A percentile compares a stretch with the other conserved stretches of the same genome.
Evolutionary conservation across 2,113 vertebrate species (phyloP).

Genomic region (Microtus richardsoni): DNA sequence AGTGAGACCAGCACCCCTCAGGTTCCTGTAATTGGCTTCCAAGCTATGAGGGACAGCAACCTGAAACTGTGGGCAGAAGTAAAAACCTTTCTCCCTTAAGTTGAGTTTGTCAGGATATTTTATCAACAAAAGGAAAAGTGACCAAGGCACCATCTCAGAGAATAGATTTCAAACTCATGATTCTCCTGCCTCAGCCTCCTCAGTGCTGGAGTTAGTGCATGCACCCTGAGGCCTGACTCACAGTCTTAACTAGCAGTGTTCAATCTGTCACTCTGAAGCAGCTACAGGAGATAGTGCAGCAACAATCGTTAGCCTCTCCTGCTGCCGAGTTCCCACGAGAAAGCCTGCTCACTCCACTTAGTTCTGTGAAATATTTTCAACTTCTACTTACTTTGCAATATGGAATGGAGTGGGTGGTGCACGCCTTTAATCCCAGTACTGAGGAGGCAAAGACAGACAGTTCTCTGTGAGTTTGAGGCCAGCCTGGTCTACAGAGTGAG

Average conservation of each 20-base stretch:
- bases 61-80: accelerated
- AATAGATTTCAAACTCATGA: neutral
- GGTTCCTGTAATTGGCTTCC: neutral
- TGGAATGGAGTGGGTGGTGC: too few relatives aligned
- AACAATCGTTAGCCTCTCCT: accelerated
- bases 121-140: too few relatives aligned
- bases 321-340: accelerated
- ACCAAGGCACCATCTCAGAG: neutral
- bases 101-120: too few relatives aligned
- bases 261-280: neutral
- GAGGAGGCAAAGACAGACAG: too few relatives aligned
- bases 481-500: too few relatives aligned
- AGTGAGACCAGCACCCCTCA: neutral
- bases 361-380: neutral
- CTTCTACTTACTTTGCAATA: neutral
- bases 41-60: too few relatives aligned
- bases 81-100: neutral
- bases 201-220: neutral
- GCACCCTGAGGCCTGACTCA: neutral
- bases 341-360: neutral
- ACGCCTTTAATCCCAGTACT: too few relatives aligned
- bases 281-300: accelerated
- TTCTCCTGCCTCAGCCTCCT: neutral
- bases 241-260: neutral
- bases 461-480: too few relatives aligned